These are phyloP conservation scores for Dendrocincla fuliginosa DNA, from an alignment of 2,797 vertebrate species.

Conservation along the genomic window DNA sequence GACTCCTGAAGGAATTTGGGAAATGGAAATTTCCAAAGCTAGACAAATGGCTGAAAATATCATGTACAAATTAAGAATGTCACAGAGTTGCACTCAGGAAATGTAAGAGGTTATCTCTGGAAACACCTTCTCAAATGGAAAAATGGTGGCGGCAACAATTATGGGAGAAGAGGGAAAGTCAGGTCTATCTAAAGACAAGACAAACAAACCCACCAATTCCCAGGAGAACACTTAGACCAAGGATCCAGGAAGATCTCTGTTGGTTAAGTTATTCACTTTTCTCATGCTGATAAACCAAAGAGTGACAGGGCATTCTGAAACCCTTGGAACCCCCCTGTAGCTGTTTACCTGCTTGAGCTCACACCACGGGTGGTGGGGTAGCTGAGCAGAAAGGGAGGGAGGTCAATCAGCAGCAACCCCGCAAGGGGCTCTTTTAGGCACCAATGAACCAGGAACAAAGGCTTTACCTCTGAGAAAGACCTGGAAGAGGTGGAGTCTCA, in stretches of 20 bases:
- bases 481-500: background rate
- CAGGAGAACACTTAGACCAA: background rate
- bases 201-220: background rate
- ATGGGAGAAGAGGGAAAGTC: background rate
- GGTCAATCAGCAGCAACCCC: background rate
- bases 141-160: background rate
- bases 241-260: background rate
- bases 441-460: background rate
- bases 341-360: background rate
- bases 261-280: background rate
- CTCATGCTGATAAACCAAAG: background rate
- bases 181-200: background rate
- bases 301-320: background rate
- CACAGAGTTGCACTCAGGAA: slow-evolving; percentile 22
- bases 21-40: slow-evolving; percentile 48
- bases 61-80: slow-evolving; percentile 2
- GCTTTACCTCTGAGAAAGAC: background rate
- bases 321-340: background rate
- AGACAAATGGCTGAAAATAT: slow-evolving; percentile 28
- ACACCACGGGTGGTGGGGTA: background rate
- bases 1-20: slow-evolving; percentile 19
- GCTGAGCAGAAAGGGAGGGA: background rate
- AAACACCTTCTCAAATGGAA: slow-evolving; percentile 47
- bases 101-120: slow-evolving; percentile 29
- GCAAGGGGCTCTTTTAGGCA: background rate